phyloP scores from a whole-genome alignment of 2,113 vertebrate species.

The Ptychochromis oligacanthus region DNA sequence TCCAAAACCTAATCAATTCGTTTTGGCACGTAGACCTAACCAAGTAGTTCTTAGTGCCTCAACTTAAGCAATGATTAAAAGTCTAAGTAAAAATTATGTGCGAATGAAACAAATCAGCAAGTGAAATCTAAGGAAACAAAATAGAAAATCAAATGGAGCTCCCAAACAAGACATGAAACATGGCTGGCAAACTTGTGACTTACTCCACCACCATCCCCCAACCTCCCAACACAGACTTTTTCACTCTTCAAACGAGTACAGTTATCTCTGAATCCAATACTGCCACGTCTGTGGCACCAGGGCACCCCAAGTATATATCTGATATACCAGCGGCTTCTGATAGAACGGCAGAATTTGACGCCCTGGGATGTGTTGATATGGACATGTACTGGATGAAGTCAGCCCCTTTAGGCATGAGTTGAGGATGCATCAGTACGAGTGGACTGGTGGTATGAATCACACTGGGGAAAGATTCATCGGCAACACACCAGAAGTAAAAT shows the following conservation, averaged over 20 bases:
- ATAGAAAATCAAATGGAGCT: not conserved
- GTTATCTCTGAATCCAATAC: conserved; percentile 2
- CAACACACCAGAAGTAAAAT: conserved; percentile 16
- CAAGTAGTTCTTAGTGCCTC: not conserved
- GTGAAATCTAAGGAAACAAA: not conserved
- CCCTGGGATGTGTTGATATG: not conserved
- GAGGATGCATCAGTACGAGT: conserved; percentile 13
- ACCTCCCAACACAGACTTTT: not conserved
- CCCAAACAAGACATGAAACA: rapidly evolving
- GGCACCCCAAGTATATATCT: not conserved
- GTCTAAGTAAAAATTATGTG: not conserved
- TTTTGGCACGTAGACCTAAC: not conserved
- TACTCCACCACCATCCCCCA: not conserved
- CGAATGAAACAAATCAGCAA: not conserved
- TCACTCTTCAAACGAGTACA: not conserved
- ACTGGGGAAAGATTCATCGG: conserved; percentile 1
- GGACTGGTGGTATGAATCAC: conserved; percentile 32
- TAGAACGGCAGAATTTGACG: not conserved
- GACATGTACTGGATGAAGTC: conserved; percentile 43
- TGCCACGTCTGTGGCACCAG: not conserved
- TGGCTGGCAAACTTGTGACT: not conserved
- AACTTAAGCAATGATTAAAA: not conserved
- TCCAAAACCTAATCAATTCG: not conserved
- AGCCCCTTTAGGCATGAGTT: conserved; percentile 16
- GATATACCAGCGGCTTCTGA: not conserved